Base-by-base conservation (phyloP, 2,797 vertebrate species). In the Champsocephalus esox region DNA sequence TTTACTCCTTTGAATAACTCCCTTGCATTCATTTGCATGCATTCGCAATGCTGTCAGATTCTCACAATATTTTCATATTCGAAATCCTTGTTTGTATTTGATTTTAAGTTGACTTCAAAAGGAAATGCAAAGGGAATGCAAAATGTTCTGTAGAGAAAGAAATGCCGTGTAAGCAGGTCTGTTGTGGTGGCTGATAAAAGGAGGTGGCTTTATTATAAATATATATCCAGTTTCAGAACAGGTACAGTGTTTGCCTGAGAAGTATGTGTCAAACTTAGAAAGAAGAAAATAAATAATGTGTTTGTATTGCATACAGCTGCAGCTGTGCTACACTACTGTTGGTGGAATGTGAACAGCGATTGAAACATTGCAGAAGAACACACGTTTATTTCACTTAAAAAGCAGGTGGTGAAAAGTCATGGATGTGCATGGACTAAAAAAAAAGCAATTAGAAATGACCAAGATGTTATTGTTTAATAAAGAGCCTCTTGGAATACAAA, bases 11-110 rank as follows among this genome's bases (percentile, higher is more conserved):
- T 14, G 2, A 76, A 66, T 71, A 64, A 70, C 32, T 49, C 16
- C 13, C 12, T 68, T 5, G 7, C n/a, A 16, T 17, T 51, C 6
- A 54, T 80, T 75, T 70, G 16, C 56, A 78, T 52, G 11, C 60
- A 56, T 70, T 70, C 74, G 41, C 21, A 54, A 34, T n/a, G 46
- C 32, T 14, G 5, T 57, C n/a, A 28, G 3, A 32, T 50, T 46
- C 21, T 50, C 6, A 16, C 14, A 11, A 12, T 12, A 6, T 9
- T 67, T 41, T 68, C 38, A 45, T 59, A 45, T 57, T 59, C 32
- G 57, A 43, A 44, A 49, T 38, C 28, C 13, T 52, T 64, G 28
- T 43, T 56, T 72, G 13, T 16, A 19, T 69, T 77, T 10, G 10
- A 55, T 38, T 45, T 3, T 19, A 46, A 59, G 1, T 51, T 7